Base-by-base conservation (phyloP, 1,140 invertebrate species). In the Hycleus cichorii region DNA sequence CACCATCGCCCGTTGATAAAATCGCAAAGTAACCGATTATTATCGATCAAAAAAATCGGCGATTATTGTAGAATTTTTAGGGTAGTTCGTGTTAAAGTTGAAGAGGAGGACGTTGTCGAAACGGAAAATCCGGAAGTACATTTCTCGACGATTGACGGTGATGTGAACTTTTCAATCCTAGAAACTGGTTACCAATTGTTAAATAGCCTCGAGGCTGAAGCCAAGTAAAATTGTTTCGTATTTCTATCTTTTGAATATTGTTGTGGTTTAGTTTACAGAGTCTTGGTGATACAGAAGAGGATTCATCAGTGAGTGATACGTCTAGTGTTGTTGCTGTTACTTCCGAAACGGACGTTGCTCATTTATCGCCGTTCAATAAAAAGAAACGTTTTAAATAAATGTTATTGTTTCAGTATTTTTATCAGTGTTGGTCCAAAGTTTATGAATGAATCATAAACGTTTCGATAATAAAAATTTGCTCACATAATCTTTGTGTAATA, bases 121-220 rank as follows among this genome's bases (percentile, higher is more conserved):
- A 18, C 49, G 3, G 66, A 69, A 47, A 68, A 68, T 58, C 58
- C 66, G 38, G 64, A 68, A 53, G 58, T 68, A 9, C 64, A 66
- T 54, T 66, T 65, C 47, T 47, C 64, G 4, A 61, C 52, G 4
- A 49, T 64, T n/a, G 66, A 66, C 18, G 64, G 64, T 26, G 64
- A 66, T 47, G 55, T 64, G 10, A 57, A 58, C 12, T 51, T 60
- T 46, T 64, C 59, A 10, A 55, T 57, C 7, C 40, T 68, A 18
- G 64, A 68, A 56, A 60, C 62, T 42, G 64, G 64, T 5, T 68
- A 57, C 54, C 66, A 69, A 51, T 48, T 69, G 5, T 55, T 69
- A 10, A 67, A 59, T 49, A 69, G 63, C 53, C 51, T 69, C 39
- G 68, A 69, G 62, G 64, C 66, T 44, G 62, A 59, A 49, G 48